Base-by-base conservation (phyloP, 2,113 vertebrate genomes). In the Gymnogyps californianus region DNA sequence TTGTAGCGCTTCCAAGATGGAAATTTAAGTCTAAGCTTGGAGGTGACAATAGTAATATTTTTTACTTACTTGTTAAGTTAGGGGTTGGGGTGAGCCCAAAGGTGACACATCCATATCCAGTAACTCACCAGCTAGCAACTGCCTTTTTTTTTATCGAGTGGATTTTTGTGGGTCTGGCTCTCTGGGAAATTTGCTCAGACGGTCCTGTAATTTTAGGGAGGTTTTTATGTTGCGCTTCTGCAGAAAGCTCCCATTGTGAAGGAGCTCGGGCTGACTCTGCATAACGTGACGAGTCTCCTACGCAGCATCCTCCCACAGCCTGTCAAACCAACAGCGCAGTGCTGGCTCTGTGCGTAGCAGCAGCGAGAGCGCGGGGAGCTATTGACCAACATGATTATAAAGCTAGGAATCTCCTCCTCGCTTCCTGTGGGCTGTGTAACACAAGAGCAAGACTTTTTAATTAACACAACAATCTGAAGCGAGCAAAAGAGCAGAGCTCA, bases 231-330 rank as follows among this genome's bases (percentile, higher is more conserved):
- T 76, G 42, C 3, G 0, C 31, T 90, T 72, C 47, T 58, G 69
- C 69, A 94, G 93, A 94, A 95, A 75, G 83, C 71, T 92, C 36
- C 67, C 72, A 59, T 95, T 97, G 95, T 95, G 94, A 78, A 89
- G 90, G 85, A 85, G 82, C 81, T 85, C 0, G 0, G 74, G 90
- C 94, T 97, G 97, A 92, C 88, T 34, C 79, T 92, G 91, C 97
- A 97, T 28, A 93, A 88, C 2, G 7, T 69, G 83, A 78, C 1
- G 15, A 72, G 64, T 84, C 95, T 97, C 92, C 93, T 69, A 74
- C 91, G 11, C 95, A 87, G 83, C 85, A 55, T 69, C 91, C 92
- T 97, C 96, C 94, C 96, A 86, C 86, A 58, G 82, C 59, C 85
- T 65, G 64, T 93, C 72, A 89, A 42, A 26, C 52, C 2, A 1